phyloP scores from a whole-genome alignment of 2,888 invertebrate genomes.

The Drosophila setosimentum region DNA sequence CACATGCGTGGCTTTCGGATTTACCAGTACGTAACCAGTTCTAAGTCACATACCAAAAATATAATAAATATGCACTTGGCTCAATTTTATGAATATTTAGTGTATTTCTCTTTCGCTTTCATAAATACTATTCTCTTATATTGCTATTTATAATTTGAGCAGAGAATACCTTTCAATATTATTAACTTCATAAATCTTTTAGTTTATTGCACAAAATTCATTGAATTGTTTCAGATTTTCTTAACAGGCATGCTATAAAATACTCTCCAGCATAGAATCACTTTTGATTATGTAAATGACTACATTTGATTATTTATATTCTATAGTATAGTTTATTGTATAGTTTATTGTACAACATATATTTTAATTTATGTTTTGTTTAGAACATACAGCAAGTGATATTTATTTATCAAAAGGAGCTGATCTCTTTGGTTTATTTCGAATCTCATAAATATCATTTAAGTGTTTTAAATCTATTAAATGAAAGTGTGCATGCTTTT shows the following conservation, averaged over 20 bases:
- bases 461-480: background rate
- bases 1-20: conserved; percentile 28
- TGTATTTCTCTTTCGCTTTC: conserved; percentile 3
- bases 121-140: background rate
- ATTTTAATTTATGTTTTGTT: background rate
- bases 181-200: background rate
- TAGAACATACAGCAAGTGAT: background rate
- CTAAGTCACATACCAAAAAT: conserved; percentile 21
- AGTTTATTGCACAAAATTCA: background rate
- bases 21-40: conserved; percentile 41
- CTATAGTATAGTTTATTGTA: background rate
- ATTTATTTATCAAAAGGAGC: background rate
- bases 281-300: background rate
- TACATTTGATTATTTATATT: no score
- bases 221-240: background rate
- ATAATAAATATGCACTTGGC: conserved; percentile 8
- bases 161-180: background rate
- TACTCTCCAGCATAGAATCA: background rate
- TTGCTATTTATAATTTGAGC: background rate
- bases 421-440: background rate
- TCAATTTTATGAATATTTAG: background rate
- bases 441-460: background rate
- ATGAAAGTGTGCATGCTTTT: background rate
- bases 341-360: background rate
- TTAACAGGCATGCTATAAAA: background rate